phyloP scores from a whole-genome alignment of 2,888 invertebrate genomes.

The Drosophila stalkeri region DNA sequence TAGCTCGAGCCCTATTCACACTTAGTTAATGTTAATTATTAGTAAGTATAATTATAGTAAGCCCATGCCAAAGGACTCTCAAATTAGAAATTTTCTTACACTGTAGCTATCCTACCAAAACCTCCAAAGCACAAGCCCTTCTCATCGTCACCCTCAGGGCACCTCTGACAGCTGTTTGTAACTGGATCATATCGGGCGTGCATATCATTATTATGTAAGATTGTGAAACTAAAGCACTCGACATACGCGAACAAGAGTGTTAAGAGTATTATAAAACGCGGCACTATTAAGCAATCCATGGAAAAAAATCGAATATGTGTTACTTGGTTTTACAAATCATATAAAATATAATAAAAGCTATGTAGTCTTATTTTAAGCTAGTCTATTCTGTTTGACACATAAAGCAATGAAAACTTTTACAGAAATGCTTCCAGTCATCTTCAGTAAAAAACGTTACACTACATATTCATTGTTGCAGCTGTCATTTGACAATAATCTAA shows the following conservation, averaged over 20 bases:
- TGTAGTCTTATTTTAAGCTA: no score
- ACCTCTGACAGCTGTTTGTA: constrained; percentile 88
- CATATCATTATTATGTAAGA: constrained; percentile 95
- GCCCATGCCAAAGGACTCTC: no score
- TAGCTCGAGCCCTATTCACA: constrained; percentile 86
- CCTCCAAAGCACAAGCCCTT: constrained; percentile 91
- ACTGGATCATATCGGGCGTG: constrained; percentile 92
- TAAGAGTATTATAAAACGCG: background rate
- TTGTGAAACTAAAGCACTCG: constrained; percentile 60
- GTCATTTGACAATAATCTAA: no score
- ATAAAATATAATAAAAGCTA: no score
- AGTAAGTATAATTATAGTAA: no score
- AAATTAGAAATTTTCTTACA: constrained; percentile 39
- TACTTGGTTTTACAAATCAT: background rate
- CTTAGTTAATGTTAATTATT: background rate
- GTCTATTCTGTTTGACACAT: no score
- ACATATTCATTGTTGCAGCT: no score
- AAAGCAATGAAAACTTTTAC: no score
- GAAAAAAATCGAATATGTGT: background rate
- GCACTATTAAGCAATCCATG: background rate
- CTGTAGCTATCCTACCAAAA: constrained; percentile 89
- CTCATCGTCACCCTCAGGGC: constrained; percentile 86
- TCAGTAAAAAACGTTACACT: no score
- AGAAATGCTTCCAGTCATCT: no score
- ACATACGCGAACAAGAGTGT: background rate